Percentiles rank a stretch among this genome's conserved stretches.
These are phyloP conservation scores for Clepsis dumicolana DNA, from an alignment of 2,888 invertebrate genomes.

Conservation along the genomic window DNA sequence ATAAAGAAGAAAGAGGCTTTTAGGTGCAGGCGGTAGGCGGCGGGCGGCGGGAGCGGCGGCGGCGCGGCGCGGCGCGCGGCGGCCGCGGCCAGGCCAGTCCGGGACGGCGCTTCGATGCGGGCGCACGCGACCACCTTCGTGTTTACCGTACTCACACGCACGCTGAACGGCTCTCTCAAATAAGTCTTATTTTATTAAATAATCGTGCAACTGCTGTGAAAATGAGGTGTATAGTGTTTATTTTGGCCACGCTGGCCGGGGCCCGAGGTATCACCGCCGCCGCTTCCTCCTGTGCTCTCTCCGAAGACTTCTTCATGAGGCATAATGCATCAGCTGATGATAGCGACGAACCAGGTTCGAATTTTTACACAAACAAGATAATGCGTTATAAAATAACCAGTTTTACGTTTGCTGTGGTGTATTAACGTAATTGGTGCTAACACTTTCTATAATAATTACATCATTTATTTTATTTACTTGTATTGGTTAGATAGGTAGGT, in stretches of 20 bases:
- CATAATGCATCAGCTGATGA: constrained; percentile 83
- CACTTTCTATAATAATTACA: too few relatives aligned
- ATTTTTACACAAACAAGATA: background rate
- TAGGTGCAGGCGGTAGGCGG: background rate
- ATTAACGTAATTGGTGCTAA: background rate
- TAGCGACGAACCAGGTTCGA: constrained; percentile 76
- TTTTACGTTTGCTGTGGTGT: background rate
- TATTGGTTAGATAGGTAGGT: too few relatives aligned
- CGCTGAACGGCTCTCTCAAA: constrained; percentile 8
- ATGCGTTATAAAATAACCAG: background rate
- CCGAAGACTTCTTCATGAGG: constrained; percentile 75
- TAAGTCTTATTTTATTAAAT: constrained; percentile 32
- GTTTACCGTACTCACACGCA: constrained; percentile 62
- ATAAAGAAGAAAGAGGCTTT: constrained; percentile 8
- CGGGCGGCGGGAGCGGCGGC: background rate
- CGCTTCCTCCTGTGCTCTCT: constrained; percentile 66
- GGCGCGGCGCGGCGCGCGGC: constrained; percentile 51
- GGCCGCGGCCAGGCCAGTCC: constrained; percentile 64
- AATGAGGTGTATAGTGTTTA: constrained; percentile 78
- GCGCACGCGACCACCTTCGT: constrained; percentile 71
- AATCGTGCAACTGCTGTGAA: constrained; percentile 66
- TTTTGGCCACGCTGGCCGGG: constrained; percentile 67
- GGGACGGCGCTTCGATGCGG: constrained; percentile 77
- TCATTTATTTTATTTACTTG: too few relatives aligned
- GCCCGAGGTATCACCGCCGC: constrained; percentile 63